Base-by-base conservation (phyloP, 92 coral and sea anemone species). In the Porites divaricata region DNA sequence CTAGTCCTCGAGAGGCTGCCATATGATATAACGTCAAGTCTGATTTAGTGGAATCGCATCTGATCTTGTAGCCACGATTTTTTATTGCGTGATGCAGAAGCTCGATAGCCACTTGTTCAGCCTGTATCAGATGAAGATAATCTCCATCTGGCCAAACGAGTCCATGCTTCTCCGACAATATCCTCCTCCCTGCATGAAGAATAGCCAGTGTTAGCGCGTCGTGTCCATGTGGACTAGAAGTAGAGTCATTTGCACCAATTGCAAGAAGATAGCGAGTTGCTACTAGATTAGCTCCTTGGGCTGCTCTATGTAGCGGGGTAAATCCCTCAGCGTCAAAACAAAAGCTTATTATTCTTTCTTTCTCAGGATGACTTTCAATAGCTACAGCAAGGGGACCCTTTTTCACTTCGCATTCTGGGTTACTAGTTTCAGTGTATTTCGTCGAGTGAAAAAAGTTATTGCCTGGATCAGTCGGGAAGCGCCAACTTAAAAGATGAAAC, bases 1-100 rank as follows among this genome's bases (percentile, higher is more conserved):
- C 68, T 48, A 89, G 85, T 26, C 95, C 95, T 15, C 91, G 84
- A n/a, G 93, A 67, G 2, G 91, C 95, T 25, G 95, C 95, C 1
- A 89, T 69, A 51, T 89, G 92, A 59, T 84, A 89, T 1, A 89
- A 49, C 1, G 86, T 89, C 53, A 89, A 48, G 7, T 79, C 75
- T 8, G 61, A 6, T 28, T 72, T 79, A 8, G 67, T 77, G 48
- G 51, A 54, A 13, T 74, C 72, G 54, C 92, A 89, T 13, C 72
- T 20, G 19, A 89, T 61, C 35, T 21, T 41, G 26, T 51, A 24
- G 8, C 79, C 70, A 22, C 62, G 24, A 14, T 2, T 78, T 35
- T 73, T 67, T 6, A 77, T 14, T 5, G 75, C 66, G 22, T 85
- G 92, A 16, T 51, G 78, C 19, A 89, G 86, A 50, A 89, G 64